Evolutionary conservation across 2,113 vertebrate genomes (phyloP).

Genomic region (Cryptomyrus ogoouensis): DNA sequence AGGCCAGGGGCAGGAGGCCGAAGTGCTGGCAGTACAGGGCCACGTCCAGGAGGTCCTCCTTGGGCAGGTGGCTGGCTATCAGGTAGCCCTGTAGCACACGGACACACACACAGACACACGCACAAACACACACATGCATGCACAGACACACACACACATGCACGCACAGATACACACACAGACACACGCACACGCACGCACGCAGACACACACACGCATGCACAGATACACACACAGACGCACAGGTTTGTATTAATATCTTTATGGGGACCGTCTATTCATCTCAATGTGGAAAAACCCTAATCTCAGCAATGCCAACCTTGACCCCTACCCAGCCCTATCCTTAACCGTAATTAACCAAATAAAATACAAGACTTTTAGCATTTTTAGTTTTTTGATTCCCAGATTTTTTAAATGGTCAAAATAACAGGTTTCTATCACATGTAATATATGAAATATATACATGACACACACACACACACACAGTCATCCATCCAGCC

Average conservation of each 20-base stretch:
- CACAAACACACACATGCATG: background rate
- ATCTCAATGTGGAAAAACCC: no score
- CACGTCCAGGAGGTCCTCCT: constrained; percentile 81
- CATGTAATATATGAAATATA: no score
- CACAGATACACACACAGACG: background rate
- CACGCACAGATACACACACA: background rate
- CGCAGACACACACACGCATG: background rate
- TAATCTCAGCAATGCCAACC: no score
- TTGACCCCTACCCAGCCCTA: no score
- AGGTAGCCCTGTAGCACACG: constrained; percentile 74
- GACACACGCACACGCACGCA: background rate
- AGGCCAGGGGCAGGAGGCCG: constrained; percentile 75
- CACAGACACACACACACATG: background rate
- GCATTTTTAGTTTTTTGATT: no score
- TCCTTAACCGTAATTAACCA: no score
- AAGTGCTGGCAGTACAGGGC: constrained; percentile 82
- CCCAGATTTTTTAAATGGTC: no score
- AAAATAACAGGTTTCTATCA: no score
- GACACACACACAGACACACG: background rate
- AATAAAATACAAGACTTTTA: no score
- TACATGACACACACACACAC: background rate
- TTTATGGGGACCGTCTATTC: no score
- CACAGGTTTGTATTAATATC: no score
- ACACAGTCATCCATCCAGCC: background rate
- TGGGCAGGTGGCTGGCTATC: constrained; percentile 83